Percentiles rank a stretch among this genome's conserved stretches.
Evolutionary conservation across 2,113 vertebrate genomes (phyloP).

Genomic region (Phycodurus eques): DNA sequence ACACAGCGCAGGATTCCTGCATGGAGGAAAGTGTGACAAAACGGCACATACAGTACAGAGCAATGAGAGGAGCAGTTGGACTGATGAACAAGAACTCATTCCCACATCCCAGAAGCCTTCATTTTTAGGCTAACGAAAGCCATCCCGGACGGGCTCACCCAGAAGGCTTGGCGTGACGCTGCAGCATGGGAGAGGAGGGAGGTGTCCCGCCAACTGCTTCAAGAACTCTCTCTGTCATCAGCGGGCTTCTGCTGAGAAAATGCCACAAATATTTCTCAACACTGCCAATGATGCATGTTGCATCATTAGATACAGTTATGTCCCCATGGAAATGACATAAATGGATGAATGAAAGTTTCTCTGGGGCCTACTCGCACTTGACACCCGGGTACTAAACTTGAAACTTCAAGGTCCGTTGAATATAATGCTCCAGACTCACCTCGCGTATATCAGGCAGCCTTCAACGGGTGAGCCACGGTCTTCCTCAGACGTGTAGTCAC

Average conservation of each 20-base stretch:
- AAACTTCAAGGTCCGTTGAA: background rate
- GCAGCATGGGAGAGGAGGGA: conserved; percentile 75
- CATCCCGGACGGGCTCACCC: conserved; percentile 70
- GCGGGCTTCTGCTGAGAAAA: conserved; percentile 70
- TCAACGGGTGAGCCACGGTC: conserved; percentile 74
- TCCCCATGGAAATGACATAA: background rate
- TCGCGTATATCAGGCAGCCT: conserved; percentile 84
- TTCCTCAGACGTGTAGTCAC: conserved; percentile 77
- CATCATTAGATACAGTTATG: background rate
- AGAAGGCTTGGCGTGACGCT: conserved; percentile 75
- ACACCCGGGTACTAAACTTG: background rate
- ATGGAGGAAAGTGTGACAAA: conserved; percentile 12
- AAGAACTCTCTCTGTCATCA: conserved; percentile 73
- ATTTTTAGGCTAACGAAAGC: background rate
- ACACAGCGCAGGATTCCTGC: conserved; percentile 71
- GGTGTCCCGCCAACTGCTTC: conserved; percentile 76
- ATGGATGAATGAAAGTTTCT: background rate
- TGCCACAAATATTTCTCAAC: background rate
- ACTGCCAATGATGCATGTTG: background rate
- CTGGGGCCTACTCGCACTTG: background rate
- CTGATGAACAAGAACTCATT: background rate
- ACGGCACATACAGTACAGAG: background rate
- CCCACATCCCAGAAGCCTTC: background rate
- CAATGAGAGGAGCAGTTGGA: background rate
- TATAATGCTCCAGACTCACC: conserved; percentile 72